Conservation (phyloP, 2,888 invertebrate genomes). For the Fissipunctia ypsillon region DNA sequence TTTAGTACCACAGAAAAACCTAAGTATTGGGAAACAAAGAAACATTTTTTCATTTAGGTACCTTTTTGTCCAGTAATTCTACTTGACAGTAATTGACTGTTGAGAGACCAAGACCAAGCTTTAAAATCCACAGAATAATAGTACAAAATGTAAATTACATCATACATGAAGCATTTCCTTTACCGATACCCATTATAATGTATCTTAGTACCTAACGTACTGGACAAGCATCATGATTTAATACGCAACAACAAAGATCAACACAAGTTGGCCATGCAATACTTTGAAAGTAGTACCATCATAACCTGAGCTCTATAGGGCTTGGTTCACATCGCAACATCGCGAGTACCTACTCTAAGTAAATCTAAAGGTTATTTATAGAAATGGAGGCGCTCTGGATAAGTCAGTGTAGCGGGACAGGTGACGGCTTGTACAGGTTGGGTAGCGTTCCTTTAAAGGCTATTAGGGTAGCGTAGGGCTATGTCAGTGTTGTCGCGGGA, state of each 20-base stretch:
- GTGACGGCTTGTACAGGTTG: constrained; percentile 54
- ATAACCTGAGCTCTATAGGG: constrained; percentile 20
- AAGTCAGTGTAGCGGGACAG: constrained; percentile 53
- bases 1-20: neutral
- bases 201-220: constrained; percentile 1
- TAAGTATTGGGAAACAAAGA: neutral
- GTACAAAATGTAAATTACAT: constrained; percentile 6
- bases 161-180: neutral
- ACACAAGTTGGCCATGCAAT: neutral
- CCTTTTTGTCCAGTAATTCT: no score
- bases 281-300: neutral
- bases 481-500: constrained; percentile 4
- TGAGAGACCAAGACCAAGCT: neutral
- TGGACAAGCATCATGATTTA: constrained; percentile 25
- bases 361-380: constrained; percentile 56
- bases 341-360: constrained; percentile 28
- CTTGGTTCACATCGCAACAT: constrained; percentile 19
- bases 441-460: constrained; percentile 12
- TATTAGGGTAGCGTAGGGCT: constrained; percentile 13
- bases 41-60: neutral
- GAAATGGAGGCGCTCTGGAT: constrained; percentile 49
- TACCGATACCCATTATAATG: constrained; percentile 3
- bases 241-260: constrained; percentile 1
- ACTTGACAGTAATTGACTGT: neutral
- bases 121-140: neutral